A percentile compares a stretch with the other conserved stretches of the same genome.
phyloP scores from a whole-genome alignment of 1,140 invertebrate species.

The Adoxophyes honmai region DNA sequence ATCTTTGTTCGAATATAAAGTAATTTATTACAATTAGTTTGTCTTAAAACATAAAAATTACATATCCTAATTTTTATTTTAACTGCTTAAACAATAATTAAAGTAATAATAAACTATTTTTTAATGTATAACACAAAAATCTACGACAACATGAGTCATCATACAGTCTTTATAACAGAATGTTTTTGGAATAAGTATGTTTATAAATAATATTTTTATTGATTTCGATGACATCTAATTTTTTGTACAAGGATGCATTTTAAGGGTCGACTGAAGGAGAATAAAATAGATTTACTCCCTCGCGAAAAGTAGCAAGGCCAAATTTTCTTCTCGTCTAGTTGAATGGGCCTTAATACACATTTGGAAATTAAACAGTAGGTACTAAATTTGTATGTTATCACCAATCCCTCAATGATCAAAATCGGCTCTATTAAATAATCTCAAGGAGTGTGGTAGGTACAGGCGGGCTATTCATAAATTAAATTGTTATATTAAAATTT shows the following conservation, averaged over 20 bases:
- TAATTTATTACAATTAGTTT: background rate
- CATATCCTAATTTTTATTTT: constrained; percentile 1
- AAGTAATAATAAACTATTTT: background rate
- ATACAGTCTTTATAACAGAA: constrained; percentile 7
- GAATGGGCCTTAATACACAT: too few relatives aligned
- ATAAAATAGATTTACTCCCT: too few relatives aligned
- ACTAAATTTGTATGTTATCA: too few relatives aligned
- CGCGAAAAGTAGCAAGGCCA: too few relatives aligned
- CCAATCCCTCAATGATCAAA: too few relatives aligned
- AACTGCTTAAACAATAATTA: background rate
- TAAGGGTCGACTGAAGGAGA: too few relatives aligned
- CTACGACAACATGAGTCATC: background rate
- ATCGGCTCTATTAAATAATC: too few relatives aligned
- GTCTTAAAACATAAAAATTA: constrained; percentile 3
- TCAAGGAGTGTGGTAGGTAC: background rate
- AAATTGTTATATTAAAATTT: constrained; percentile 4
- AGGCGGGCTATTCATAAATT: constrained; percentile 7
- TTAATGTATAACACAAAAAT: background rate
- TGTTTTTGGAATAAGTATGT: background rate
- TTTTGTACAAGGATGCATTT: too few relatives aligned
- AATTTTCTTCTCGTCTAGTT: too few relatives aligned
- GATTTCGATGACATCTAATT: too few relatives aligned
- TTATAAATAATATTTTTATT: too few relatives aligned
- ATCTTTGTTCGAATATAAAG: background rate
- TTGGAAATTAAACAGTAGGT: too few relatives aligned